These are phyloP conservation scores for Platyscapa corneri DNA, from an alignment of 1,140 invertebrate genomes.

Conservation along the genomic window DNA sequence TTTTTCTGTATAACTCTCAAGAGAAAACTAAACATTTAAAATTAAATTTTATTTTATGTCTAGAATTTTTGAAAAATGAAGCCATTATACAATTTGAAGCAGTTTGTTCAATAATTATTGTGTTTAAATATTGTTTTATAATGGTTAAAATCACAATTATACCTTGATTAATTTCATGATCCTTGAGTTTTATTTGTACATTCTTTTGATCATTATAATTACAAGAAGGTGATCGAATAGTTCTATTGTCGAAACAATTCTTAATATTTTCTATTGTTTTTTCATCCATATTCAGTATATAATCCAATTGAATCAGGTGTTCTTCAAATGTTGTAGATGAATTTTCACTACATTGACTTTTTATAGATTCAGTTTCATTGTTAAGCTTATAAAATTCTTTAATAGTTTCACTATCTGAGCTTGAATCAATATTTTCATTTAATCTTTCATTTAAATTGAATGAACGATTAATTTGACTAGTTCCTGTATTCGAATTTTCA, in stretches of 20 bases:
- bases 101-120: too few species aligned
- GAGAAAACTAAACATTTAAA: too few species aligned
- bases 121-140: slow-evolving; percentile 18
- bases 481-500: background rate
- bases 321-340: background rate
- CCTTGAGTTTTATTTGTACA: background rate
- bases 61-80: background rate
- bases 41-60: too few species aligned
- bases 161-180: background rate
- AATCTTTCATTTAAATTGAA: slow-evolving; percentile 23
- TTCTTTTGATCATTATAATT: background rate
- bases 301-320: too few species aligned
- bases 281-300: too few species aligned
- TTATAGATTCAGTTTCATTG: slow-evolving; percentile 1
- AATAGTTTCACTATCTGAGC: slow-evolving; percentile 20
- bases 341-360: background rate
- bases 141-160: background rate
- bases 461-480: background rate
- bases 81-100: background rate
- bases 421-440: background rate
- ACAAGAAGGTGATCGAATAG: background rate
- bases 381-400: slow-evolving; percentile 11
- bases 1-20: too few species aligned
- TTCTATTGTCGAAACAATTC: background rate
- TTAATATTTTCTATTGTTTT: too few species aligned